A percentile compares a stretch with the other conserved stretches of the same genome.
Evolutionary conservation across 2,888 invertebrate species (phyloP).

Genomic region (Clitarchus hookeri): DNA sequence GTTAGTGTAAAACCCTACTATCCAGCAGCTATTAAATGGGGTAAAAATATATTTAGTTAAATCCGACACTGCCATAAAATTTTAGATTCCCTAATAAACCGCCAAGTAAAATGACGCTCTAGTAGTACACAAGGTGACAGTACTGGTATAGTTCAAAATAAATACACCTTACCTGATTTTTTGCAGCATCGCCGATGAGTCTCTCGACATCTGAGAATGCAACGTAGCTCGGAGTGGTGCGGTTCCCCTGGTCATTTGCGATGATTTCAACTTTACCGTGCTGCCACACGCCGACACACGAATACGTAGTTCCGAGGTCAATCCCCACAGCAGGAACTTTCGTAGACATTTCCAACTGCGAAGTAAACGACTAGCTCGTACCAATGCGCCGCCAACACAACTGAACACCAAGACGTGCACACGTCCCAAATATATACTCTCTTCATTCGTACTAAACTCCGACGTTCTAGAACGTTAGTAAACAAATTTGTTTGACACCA

Average conservation of each 20-base stretch:
- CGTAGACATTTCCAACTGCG: not conserved
- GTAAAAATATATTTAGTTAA: too few relatives aligned
- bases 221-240: conserved; percentile 86
- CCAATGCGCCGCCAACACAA: not conserved
- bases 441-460: not conserved
- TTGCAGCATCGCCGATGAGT: conserved; percentile 84
- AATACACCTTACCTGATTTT: conserved; percentile 57
- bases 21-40: too few relatives aligned
- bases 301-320: conserved; percentile 82
- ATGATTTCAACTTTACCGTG: conserved; percentile 83
- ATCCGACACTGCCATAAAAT: too few relatives aligned
- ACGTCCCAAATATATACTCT: not conserved
- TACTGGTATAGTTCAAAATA: too few relatives aligned
- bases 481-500: not conserved
- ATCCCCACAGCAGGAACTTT: conserved; percentile 50
- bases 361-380: not conserved
- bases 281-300: conserved; percentile 81
- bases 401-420: not conserved
- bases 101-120: too few relatives aligned
- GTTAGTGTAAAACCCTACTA: too few relatives aligned
- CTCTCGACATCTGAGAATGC: conserved; percentile 85
- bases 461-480: not conserved
- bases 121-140: too few relatives aligned
- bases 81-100: too few relatives aligned
- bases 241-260: conserved; percentile 84